A percentile compares a stretch with the other conserved stretches of the same genome.
Evolutionary conservation across 2,888 invertebrate species (phyloP).

Genomic region (Amphipyra berbera): DNA sequence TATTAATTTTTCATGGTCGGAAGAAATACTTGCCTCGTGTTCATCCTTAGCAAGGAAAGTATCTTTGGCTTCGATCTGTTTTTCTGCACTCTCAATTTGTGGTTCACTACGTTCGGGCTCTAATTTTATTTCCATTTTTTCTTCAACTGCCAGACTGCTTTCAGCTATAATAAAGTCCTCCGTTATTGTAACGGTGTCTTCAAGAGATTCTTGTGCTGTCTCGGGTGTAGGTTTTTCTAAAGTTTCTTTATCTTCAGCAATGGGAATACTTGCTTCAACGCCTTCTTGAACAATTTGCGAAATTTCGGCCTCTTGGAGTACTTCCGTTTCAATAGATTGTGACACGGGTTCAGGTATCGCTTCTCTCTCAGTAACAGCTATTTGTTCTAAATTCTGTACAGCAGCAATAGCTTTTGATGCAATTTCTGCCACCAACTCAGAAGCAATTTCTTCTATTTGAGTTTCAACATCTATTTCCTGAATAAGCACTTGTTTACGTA

Average conservation of each 20-base stretch:
- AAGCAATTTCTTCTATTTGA: slow-evolving; percentile 40
- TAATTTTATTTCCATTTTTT: background rate
- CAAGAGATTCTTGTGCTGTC: background rate
- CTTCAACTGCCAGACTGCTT: background rate
- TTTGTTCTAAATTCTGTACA: slow-evolving; percentile 26
- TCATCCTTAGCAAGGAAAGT: background rate
- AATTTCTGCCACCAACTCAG: slow-evolving; percentile 44
- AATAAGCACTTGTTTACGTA: slow-evolving; percentile 27
- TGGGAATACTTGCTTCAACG: background rate
- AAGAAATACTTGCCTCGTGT: slow-evolving; percentile 2
- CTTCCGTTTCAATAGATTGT: background rate
- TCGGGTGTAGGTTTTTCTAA: background rate
- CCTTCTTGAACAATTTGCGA: background rate
- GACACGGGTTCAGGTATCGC: background rate
- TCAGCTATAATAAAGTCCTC: slow-evolving; percentile 12
- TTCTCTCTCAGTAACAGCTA: background rate
- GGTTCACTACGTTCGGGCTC: background rate
- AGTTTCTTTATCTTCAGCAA: background rate
- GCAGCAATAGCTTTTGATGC: slow-evolving; percentile 33
- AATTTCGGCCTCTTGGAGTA: background rate
- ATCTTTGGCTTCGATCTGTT: background rate
- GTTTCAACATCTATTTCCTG: slow-evolving; percentile 28
- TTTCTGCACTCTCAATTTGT: background rate
- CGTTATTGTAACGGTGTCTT: slow-evolving; percentile 17
- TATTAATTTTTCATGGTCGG: background rate